phyloP scores from a whole-genome alignment of 2,797 vertebrate genomes.

The Hemibagrus guttatus region DNA sequence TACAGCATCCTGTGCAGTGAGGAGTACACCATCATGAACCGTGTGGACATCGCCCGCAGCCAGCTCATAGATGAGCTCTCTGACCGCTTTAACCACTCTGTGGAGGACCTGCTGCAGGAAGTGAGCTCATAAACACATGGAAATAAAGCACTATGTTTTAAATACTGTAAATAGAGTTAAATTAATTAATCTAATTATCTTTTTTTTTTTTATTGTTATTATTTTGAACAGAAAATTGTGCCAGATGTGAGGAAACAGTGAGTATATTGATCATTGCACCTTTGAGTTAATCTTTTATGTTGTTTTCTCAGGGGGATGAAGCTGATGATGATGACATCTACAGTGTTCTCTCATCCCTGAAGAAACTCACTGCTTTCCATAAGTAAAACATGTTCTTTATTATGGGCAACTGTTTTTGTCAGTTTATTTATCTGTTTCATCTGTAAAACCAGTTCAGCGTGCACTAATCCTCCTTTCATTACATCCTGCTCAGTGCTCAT shows the following conservation, averaged over 20 bases:
- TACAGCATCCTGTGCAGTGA: conserved; percentile 99
- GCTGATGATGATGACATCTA: conserved; percentile 98
- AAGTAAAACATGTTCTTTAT: conserved; percentile 78
- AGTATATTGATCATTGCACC: not conserved
- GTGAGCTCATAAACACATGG: conserved; percentile 63
- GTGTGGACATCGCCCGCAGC: conserved; percentile 96
- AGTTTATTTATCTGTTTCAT: not conserved
- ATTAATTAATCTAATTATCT: not conserved
- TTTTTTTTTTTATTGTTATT: not conserved
- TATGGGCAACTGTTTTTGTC: not conserved
- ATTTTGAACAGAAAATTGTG: not conserved
- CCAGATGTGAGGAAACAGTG: not conserved
- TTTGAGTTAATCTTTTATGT: not conserved
- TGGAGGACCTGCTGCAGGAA: conserved; percentile 97
- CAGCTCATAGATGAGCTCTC: conserved; percentile 98
- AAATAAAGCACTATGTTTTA: not conserved
- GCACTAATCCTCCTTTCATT: not conserved
- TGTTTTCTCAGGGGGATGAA: conserved; percentile 85
- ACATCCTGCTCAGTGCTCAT: conserved; percentile 81
- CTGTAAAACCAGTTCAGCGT: not conserved
- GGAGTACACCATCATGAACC: conserved; percentile 98
- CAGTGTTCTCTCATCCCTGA: conserved; percentile 94
- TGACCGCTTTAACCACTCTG: conserved; percentile 92
- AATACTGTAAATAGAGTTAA: not conserved
- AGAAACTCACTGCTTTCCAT: conserved; percentile 97